Conservation (phyloP, 2,113 vertebrate species). For the Suncus etruscus region DNA sequence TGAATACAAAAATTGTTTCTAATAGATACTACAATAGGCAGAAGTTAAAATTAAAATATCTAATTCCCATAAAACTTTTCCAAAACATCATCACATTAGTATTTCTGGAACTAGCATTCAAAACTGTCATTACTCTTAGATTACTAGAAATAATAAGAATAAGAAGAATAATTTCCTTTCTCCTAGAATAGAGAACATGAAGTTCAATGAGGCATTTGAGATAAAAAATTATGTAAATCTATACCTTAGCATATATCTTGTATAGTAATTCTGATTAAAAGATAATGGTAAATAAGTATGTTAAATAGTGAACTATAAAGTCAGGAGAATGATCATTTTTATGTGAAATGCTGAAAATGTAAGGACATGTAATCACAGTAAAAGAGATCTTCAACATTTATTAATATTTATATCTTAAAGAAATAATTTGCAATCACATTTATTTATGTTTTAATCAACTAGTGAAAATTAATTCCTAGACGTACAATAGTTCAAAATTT, state of each 20-base stretch:
- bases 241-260: neutral
- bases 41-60: neutral
- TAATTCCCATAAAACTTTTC: neutral
- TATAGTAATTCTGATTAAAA: neutral
- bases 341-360: neutral
- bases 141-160: neutral
- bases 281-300: neutral
- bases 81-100: neutral
- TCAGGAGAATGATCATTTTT: neutral
- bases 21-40: neutral
- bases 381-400: neutral
- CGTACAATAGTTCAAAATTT: neutral
- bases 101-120: neutral
- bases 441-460: neutral
- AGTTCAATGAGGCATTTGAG: neutral
- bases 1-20: neutral
- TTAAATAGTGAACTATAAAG: neutral
- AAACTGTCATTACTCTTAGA: neutral
- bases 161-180: neutral
- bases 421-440: conserved; percentile 14
- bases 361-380: neutral
- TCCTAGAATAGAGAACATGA: neutral
- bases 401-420: conserved; percentile 4
- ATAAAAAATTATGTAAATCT: conserved; percentile 24
- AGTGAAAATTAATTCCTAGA: neutral